Evolutionary conservation across 2,888 invertebrate species (phyloP).

Genomic region (Nomada fabriciana): DNA sequence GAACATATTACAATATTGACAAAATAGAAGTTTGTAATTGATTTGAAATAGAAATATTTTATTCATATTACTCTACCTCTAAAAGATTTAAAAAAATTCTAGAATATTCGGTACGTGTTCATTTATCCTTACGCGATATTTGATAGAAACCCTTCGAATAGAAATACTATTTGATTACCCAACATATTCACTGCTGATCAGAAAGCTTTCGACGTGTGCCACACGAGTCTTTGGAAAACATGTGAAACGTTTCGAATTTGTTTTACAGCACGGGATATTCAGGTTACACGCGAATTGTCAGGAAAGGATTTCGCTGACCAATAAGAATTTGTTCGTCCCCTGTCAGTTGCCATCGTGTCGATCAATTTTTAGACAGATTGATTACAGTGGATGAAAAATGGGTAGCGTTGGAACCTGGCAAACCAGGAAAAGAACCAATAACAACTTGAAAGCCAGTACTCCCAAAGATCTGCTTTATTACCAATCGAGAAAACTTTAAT

Average conservation of each 20-base stretch:
- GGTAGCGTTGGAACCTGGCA: background rate
- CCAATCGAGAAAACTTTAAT: no score
- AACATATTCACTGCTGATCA: no score
- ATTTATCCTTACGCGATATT: background rate
- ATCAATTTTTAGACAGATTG: slow-evolving; percentile 39
- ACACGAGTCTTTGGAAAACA: background rate
- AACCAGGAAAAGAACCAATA: background rate
- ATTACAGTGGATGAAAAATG: slow-evolving; percentile 40
- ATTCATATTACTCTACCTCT: background rate
- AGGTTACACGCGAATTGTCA: slow-evolving; percentile 6
- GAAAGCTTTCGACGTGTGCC: no score
- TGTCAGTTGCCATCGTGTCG: slow-evolving; percentile 30
- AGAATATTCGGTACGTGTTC: background rate
- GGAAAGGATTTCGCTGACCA: slow-evolving; percentile 40
- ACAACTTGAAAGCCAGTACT: background rate
- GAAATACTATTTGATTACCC: no score
- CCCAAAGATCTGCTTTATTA: background rate
- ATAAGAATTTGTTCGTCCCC: slow-evolving; percentile 37
- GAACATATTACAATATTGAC: no score
- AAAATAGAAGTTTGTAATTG: no score
- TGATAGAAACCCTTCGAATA: background rate
- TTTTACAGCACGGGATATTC: background rate
- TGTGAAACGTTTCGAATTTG: slow-evolving; percentile 5
- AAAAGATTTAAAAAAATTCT: background rate
- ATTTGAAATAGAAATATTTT: no score